Evolutionary conservation across 2,888 invertebrate species (phyloP), one percentile per base, ranked within the genome.

Genomic region (Trachelus iudaicus): DNA sequence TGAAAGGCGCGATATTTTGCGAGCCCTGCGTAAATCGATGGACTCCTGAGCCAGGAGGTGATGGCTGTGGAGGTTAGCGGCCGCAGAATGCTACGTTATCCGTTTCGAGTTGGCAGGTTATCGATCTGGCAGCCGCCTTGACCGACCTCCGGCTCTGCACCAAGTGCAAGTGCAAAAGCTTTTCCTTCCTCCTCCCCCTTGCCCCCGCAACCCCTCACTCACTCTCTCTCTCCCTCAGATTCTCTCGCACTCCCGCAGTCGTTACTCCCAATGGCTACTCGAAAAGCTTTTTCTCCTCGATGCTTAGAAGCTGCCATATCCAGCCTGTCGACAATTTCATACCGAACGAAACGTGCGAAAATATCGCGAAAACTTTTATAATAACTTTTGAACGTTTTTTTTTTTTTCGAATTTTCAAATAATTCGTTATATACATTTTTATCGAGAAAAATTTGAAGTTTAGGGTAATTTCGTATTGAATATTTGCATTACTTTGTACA

Each of bases 121-220:
- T 91, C 91, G 91, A 91, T 91, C 90, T 89, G 87, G 83, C 84
- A 84, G 82, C 83, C 89, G 90, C 90, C 91, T 90, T 91, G 91
- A 91, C 91, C 91, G 91, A 91, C 90, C 90, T 89, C 89, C 86
- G 84, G 56, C 56, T 56, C 80, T 80, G 81, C 79, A 81, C 89
- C 91, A 90, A 91, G 90, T 91, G 90, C 91, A 91, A 90, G 91
- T 90, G 89, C 90, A 89, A 89, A 88, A 88, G 87, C 87, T 85
- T 23, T 33, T 34, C 11, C 69, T 4, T 11, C 56, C 9, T 23
- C 23, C 56, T 56, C 40, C 15, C 13, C 1, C 33, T 69, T 34
- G 12, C 34, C 3, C 23, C 0, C 11, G 77, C 77, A 80, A 78
- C 81, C 80, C 84, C 83, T 80, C 81, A 82, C 83, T 82, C 34